Evolutionary conservation across 2,113 vertebrate genomes (phyloP).

Genomic region (Lathamus discolor): DNA sequence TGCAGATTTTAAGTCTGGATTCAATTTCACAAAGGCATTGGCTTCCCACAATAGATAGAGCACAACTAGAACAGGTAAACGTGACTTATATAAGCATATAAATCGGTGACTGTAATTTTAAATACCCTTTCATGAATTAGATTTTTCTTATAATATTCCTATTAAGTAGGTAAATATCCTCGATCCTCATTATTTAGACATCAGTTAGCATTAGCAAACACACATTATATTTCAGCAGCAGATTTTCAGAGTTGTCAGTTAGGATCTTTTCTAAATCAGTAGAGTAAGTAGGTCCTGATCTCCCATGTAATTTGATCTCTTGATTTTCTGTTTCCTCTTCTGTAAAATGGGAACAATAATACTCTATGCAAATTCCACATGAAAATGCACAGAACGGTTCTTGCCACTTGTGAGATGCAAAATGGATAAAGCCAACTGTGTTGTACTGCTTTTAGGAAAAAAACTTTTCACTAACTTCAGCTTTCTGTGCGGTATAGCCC

Average conservation of each 20-base stretch:
- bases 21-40: neutral
- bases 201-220: neutral
- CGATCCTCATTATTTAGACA: constrained; percentile 10
- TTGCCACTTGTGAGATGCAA: neutral
- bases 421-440: neutral
- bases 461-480: neutral
- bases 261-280: neutral
- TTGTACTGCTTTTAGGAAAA: neutral
- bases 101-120: neutral
- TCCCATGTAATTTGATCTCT: neutral
- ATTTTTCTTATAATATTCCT: neutral
- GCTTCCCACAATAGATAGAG: neutral
- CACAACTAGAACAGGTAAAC: neutral
- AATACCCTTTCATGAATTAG: neutral
- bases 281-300: neutral
- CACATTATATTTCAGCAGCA: neutral
- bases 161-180: neutral
- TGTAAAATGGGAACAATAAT: neutral
- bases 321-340: neutral
- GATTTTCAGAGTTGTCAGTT: neutral
- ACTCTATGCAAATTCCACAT: neutral
- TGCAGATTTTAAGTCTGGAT: neutral
- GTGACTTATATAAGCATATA: neutral
- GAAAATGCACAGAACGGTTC: neutral
- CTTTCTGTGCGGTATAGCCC: neutral